Evolutionary conservation across 1,140 invertebrate species (phyloP).

Genomic region (Brachionus angularis): DNA sequence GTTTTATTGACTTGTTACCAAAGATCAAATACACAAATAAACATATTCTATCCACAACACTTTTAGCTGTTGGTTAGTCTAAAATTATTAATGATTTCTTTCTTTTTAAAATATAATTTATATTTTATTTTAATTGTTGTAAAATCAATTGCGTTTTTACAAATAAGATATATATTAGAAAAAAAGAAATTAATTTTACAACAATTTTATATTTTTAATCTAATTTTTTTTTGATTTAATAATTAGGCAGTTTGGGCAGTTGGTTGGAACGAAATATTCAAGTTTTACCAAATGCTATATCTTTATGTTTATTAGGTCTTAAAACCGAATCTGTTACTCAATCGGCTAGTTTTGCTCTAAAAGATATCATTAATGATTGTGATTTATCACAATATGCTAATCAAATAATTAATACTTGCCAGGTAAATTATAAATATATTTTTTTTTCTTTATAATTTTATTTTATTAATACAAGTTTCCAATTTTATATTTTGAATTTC

Average conservation of each 20-base stretch:
- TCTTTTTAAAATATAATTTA: neutral
- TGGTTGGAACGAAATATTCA: constrained; percentile 23
- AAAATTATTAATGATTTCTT: neutral
- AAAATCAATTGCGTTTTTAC: too few relatives aligned
- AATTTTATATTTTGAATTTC: too few relatives aligned
- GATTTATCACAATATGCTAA: constrained; percentile 21
- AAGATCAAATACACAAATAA: constrained; percentile 39
- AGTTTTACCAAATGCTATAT: constrained; percentile 37
- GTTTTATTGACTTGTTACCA: constrained; percentile 29
- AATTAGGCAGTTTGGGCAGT: constrained; percentile 28
- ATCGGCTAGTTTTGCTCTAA: constrained; percentile 40
- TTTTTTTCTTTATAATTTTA: too few relatives aligned
- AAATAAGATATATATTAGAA: too few relatives aligned
- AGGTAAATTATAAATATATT: constrained; percentile 8
- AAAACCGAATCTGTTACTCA: constrained; percentile 42
- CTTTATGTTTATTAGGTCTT: constrained; percentile 30
- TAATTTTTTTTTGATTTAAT: too few relatives aligned
- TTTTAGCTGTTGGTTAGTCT: constrained; percentile 32
- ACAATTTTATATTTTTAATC: too few relatives aligned
- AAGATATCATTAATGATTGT: constrained; percentile 42
- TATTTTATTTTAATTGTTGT: neutral
- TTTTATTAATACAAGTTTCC: too few relatives aligned
- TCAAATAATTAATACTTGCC: constrained; percentile 33
- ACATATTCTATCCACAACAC: constrained; percentile 36
- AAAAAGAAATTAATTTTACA: too few relatives aligned